A percentile compares a stretch with the other conserved stretches of the same genome.
Conservation (phyloP, 2,113 vertebrate genomes). For the Elephas maximus region DNA sequence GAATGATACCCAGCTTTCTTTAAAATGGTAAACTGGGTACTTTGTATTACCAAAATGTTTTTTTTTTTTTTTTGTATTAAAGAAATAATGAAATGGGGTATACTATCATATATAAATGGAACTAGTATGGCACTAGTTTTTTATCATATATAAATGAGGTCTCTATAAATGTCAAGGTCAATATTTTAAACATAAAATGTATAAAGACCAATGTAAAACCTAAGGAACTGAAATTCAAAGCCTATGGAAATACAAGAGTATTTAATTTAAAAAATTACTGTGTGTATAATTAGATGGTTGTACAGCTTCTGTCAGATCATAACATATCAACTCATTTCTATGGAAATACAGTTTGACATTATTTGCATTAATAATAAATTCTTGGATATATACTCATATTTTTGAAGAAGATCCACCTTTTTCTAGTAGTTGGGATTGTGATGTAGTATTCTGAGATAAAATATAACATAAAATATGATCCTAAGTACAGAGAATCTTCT, state of each 20-base stretch:
- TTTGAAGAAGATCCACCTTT: not conserved
- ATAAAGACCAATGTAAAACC: no score
- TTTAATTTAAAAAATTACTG: no score
- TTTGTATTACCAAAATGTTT: not conserved
- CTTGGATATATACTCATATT: not conserved
- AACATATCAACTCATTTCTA: not conserved
- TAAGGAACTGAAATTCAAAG: no score
- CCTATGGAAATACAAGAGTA: no score
- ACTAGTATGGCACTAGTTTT: no score
- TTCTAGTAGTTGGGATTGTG: not conserved
- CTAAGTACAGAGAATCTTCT: not conserved
- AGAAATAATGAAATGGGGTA: not conserved
- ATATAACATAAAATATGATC: not conserved
- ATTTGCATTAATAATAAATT: not conserved
- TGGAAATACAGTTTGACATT: not conserved
- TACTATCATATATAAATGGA: no score
- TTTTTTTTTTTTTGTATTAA: not conserved
- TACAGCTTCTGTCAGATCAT: no score
- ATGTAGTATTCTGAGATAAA: not conserved
- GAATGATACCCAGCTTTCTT: not conserved
- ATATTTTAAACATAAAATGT: not conserved
- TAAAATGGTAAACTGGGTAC: not conserved
- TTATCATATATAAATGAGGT: no score
- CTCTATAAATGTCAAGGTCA: not conserved
- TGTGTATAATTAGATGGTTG: no score